Base-by-base conservation (phyloP, 2,888 invertebrate genomes). In the Alcis repandata region DNA sequence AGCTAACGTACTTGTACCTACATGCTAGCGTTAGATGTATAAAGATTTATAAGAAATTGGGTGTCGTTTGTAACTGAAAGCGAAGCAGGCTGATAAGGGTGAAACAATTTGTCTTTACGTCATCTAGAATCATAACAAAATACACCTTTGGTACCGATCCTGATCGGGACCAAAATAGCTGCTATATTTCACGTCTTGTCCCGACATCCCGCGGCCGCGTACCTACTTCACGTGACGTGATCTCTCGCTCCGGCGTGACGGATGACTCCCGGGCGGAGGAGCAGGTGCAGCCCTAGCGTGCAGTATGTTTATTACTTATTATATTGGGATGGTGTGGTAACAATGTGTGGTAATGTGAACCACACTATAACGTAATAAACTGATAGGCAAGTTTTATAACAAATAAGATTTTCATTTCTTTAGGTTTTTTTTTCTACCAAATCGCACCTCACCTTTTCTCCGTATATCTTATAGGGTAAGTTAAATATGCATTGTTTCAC, bases 221-320 rank as follows among this genome's bases (percentile, higher is more conserved):
- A 68, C 38, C 33, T 41, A 68, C 69, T 66, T 67, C 68, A 64
- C 51, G 56, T 36, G 53, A 57, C 59, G 67, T 70, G 70, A 63
- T 62, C 63, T 48, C 62, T 68, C 64, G 57, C 61, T 62, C 63
- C 57, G 59, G 45, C 65, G 56, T 70, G 65, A 70, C 67, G 57
- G 63, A 72, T 70, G 65, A 67, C 67, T 64, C 56, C 46, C 38
- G 60, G 32, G 56, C 61, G 49, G 33, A 33, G 54, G 11, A 38
- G 33, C 61, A 45, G 38, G 33, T 52, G 40, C 22, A 60, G 43
- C 20, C 36, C n/a, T 51, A 13, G 36, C 19, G 13, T 19, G 41
- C 19, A 43, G 17, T 11, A 33, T 9, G 19, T 36, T 13, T 36
- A 20, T 36, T 36, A 32, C 20, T 11, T 20, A 3, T 9, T 45